Conservation (phyloP, 2,888 invertebrate genomes). For the Scrobipalpa atriplicella region DNA sequence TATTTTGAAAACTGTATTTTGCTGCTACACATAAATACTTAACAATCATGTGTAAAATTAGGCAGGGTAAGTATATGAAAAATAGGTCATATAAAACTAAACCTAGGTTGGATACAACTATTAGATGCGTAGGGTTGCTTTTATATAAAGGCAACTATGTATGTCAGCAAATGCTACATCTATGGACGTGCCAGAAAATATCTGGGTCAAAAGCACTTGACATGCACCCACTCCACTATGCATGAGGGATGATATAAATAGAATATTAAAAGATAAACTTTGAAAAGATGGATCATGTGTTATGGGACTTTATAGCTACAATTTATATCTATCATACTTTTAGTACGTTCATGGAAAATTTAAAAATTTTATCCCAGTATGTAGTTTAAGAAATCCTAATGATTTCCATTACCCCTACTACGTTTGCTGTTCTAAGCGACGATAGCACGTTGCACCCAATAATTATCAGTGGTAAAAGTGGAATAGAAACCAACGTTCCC, state of each 20-base stretch:
- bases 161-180: background rate
- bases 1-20: background rate
- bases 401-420: constrained; percentile 33
- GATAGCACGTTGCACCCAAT: constrained; percentile 39
- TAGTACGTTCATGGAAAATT: too few relatives aligned
- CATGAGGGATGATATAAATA: constrained; percentile 24
- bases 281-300: background rate
- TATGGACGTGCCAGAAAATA: constrained; percentile 6
- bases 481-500: constrained; percentile 65
- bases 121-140: too few relatives aligned
- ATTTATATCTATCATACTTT: too few relatives aligned
- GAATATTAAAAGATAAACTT: background rate
- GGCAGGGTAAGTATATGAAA: background rate
- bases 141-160: background rate
- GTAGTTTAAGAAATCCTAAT: too few relatives aligned
- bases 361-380: too few relatives aligned
- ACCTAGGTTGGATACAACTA: background rate
- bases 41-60: too few relatives aligned
- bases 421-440: background rate
- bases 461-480: constrained; percentile 57
- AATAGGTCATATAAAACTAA: background rate
- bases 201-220: constrained; percentile 12
- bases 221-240: background rate
- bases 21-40: too few relatives aligned
- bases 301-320: too few relatives aligned